Evolutionary conservation across 2,113 vertebrate genomes (phyloP), one percentile per base, ranked within the genome.

Genomic region (Ophthalmolycus amberensis): DNA sequence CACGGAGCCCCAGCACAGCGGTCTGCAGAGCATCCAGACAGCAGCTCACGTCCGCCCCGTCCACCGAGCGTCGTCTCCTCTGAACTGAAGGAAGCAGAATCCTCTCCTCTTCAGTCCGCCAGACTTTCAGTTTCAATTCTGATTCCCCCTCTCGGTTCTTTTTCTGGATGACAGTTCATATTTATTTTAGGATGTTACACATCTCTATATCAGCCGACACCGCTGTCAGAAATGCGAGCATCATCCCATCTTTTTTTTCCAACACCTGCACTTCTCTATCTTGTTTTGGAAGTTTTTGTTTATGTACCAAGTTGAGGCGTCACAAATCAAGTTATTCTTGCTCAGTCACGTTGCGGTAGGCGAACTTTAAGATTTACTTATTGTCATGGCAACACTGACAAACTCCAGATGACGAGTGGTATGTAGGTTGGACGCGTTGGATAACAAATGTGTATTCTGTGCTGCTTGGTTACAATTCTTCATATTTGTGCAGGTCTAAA

Each of bases 21-120:
- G 52, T 59, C 58, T 81, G 82, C 74, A 71, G 79, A 44, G 72
- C 22, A 3, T 70, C 86, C 72, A 71, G 75, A 71, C 82, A 73
- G 73, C 74, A 79, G 59, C 83, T 77, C 62, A 20, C 6, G 20
- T 12, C 59, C 20, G 20, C 62, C n/a, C 34, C 9, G 10, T 38
- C 34, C 18, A 20, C 29, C 18, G 8, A 0, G 16, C 59, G 18
- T 20, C 32, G 8, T 63, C 32, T 5, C 62, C 62, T 65, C 37
- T 42, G 6, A 59, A 40, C 42, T 44, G 50, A 66, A 46, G 42
- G 50, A 80, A 62, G 63, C 15, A 9, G 62, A 74, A 59, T 81
- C 68, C 44, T 10, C 22, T 18, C 37, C 27, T 9, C 10, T n/a
- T 71, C 18, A 1, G 42, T 71, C 42, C 14, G 42, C 37, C 65